A percentile compares a stretch with the other conserved stretches of the same genome.
Conservation (phyloP, 2,888 invertebrate species). For the Bedellia somnulentella region DNA sequence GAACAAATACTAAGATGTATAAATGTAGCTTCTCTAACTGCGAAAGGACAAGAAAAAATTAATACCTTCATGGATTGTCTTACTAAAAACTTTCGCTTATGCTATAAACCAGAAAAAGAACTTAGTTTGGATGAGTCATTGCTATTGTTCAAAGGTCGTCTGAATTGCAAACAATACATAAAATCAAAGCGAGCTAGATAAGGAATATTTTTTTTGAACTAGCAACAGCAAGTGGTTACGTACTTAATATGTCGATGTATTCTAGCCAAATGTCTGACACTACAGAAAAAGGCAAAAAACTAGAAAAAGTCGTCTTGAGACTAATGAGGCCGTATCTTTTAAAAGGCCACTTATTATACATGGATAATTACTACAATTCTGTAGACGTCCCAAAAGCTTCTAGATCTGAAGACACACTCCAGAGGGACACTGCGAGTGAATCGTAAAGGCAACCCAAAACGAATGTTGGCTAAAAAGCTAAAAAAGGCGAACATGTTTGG, state of each 20-base stretch:
- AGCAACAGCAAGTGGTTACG: slow-evolving; percentile 1
- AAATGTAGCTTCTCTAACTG: background rate
- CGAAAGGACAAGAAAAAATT: background rate
- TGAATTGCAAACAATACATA: background rate
- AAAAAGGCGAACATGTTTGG: background rate
- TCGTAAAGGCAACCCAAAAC: slow-evolving; percentile 1
- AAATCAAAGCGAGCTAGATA: background rate
- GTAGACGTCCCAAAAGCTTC: background rate
- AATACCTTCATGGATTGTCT: background rate
- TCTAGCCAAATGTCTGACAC: background rate
- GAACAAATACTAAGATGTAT: background rate
- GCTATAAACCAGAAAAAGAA: background rate
- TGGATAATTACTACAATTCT: background rate
- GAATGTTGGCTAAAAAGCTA: background rate
- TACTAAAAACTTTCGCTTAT: background rate
- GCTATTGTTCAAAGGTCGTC: background rate
- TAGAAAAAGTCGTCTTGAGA: background rate
- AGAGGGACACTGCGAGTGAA: too few species aligned
- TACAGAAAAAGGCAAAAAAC: background rate
- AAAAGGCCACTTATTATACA: too few species aligned
- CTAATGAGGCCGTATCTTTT: background rate
- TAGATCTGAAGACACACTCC: background rate
- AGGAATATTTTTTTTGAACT: background rate
- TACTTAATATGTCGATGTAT: background rate
- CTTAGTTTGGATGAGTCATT: too few species aligned